Percentiles rank a stretch among this genome's conserved stretches.
Conservation (phyloP, 2,797 vertebrate species). For the Cygnus olor region DNA sequence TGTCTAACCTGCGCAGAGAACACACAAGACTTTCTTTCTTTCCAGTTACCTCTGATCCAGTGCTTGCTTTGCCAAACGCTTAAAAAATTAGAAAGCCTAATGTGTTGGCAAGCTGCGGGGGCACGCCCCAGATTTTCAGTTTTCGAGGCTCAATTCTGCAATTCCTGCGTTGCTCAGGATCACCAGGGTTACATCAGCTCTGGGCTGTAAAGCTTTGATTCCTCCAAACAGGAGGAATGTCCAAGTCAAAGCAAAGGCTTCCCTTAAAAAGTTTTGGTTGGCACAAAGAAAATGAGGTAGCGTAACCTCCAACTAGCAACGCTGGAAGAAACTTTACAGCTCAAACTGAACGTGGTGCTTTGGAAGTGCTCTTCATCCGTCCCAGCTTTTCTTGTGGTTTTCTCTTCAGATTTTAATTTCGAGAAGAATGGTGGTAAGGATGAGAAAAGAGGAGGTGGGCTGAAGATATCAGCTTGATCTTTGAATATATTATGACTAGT, state of each 20-base stretch:
- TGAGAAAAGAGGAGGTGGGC: slow-evolving; percentile 63
- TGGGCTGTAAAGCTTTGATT: slow-evolving; percentile 4
- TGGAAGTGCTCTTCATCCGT: slow-evolving; percentile 34
- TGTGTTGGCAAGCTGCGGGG: neutral
- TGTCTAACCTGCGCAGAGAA: neutral
- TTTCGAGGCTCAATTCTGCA: neutral
- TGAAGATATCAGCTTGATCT: slow-evolving; percentile 65
- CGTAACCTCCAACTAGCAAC: neutral
- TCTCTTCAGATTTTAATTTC: slow-evolving; percentile 60
- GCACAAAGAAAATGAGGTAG: neutral
- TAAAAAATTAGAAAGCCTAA: slow-evolving; percentile 48
- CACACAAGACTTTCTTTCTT: slow-evolving; percentile 19
- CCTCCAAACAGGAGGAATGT: neutral
- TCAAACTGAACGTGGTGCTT: neutral
- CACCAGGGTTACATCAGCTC: neutral
- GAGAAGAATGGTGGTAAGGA: slow-evolving; percentile 50
- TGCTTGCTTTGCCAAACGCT: slow-evolving; percentile 12
- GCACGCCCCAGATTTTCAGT: neutral
- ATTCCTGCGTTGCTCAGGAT: neutral
- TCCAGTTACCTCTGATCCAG: slow-evolving; percentile 19
- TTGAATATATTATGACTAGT: slow-evolving; percentile 57
- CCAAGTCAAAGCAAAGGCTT: neutral
- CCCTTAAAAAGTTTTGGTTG: slow-evolving; percentile 3
- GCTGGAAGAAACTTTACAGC: neutral
- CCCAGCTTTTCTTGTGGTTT: slow-evolving; percentile 61